Evolutionary conservation across 1,140 invertebrate genomes (phyloP).

Genomic region (Centruroides sculpturatus): DNA sequence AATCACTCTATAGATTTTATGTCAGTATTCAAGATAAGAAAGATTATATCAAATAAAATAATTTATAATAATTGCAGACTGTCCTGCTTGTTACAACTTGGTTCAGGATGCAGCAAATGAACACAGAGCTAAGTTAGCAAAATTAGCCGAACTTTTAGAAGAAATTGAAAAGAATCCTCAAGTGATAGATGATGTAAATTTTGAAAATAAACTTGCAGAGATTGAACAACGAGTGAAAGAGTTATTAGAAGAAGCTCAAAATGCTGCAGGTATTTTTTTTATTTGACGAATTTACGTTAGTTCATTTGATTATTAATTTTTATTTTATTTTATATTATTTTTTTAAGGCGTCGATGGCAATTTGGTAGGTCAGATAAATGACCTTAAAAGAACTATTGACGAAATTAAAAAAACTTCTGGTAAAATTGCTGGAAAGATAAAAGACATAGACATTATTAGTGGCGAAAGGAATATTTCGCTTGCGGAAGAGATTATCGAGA

Average conservation of each 20-base stretch:
- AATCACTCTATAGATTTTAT: no score
- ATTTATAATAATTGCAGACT: constrained; percentile 38
- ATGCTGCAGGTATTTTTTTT: constrained; percentile 39
- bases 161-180: constrained; percentile 57
- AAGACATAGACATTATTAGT: constrained; percentile 35
- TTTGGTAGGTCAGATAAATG: constrained; percentile 47
- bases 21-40: no score
- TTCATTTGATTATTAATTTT: no score
- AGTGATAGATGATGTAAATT: constrained; percentile 67
- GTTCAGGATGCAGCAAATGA: constrained; percentile 69
- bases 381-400: constrained; percentile 42
- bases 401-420: constrained; percentile 38
- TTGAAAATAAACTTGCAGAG: constrained; percentile 53
- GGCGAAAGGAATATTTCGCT: constrained; percentile 49
- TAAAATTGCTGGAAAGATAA: constrained; percentile 32
- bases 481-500: constrained; percentile 54
- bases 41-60: not conserved
- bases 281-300: not conserved
- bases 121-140: constrained; percentile 58
- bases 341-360: constrained; percentile 36
- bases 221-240: constrained; percentile 54
- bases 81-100: constrained; percentile 83
- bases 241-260: constrained; percentile 49
- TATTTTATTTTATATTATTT: not conserved
- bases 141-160: constrained; percentile 50